Evolutionary conservation across 92 coral and sea anemone species (phyloP), one percentile per base, ranked within the genome.

Genomic region (Pocillopora grandis): DNA sequence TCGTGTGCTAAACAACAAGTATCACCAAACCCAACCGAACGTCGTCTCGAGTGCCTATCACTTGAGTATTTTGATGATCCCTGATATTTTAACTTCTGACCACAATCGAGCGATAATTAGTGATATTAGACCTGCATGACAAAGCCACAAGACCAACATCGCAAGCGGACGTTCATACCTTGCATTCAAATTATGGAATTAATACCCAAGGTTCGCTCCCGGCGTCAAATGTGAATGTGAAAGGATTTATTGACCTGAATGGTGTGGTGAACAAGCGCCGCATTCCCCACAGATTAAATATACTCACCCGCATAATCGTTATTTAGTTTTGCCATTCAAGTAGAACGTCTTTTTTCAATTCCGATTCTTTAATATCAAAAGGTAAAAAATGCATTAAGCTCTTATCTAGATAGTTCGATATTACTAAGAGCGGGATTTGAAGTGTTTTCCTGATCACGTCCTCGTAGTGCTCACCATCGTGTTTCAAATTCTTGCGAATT

Each of bases 371-470:
- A 66, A 60, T 58, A 68, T 33, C 49, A 71, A 80, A 80, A 81
- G 69, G 70, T 35, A 35, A 37, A 31, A 57, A 19, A 76, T 18
- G 59, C 72, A 33, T 70, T 15, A 80, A 69, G 85, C 57, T 35
- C 85, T 81, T 81, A 69, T 57, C 36, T 36, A 58, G 17, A 57
- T 15, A 33, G 84, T 62, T 10, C 72, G 84, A 81, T 81, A 81
- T 71, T 81, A 79, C 70, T 12, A 64, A 80, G 52, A 58, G 36
- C 1, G 33, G 57, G 60, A 42, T 59, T 27, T 23, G 42, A 60
- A 31, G 17, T 60, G 49, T 80, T 71, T 81, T 81, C 85, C 85
- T 81, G 35, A 20, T 81, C 85, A 81, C 85, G 85, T 81, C 57
- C 85, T 12, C 17, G 10, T 58, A 18, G 19, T 68, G 20, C 23